A percentile compares a stretch with the other conserved stretches of the same genome.
Evolutionary conservation across 1,140 invertebrate genomes (phyloP).

Genomic region (Zaprionus taronus): DNA sequence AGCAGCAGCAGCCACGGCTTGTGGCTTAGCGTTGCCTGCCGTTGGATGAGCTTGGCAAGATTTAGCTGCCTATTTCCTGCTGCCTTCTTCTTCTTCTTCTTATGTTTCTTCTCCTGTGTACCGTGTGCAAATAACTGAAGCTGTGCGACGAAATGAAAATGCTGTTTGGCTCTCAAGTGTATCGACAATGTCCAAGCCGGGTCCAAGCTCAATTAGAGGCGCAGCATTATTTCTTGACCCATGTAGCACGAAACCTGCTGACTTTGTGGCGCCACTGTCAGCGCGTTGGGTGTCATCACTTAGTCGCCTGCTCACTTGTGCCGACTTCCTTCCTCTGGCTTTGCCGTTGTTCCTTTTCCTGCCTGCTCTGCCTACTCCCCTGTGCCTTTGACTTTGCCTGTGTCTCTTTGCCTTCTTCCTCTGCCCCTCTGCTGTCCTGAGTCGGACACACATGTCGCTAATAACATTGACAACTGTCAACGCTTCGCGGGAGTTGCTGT

Average conservation of each 20-base stretch:
- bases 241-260: not conserved
- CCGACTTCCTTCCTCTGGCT: too few relatives aligned
- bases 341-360: too few relatives aligned
- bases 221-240: not conserved
- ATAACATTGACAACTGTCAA: slow-evolving; percentile 78
- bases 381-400: not conserved
- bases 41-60: slow-evolving; percentile 11
- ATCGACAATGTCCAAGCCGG: not conserved
- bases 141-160: slow-evolving; percentile 19
- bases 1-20: slow-evolving; percentile 24
- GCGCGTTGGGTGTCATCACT: not conserved
- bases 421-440: not conserved
- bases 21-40: not conserved
- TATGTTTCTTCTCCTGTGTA: not conserved
- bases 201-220: slow-evolving; percentile 51
- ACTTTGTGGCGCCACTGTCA: slow-evolving; percentile 22
- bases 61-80: not conserved
- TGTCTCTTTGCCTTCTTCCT: too few relatives aligned
- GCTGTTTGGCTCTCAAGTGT: slow-evolving; percentile 6
- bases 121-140: slow-evolving; percentile 37
- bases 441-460: slow-evolving; percentile 50
- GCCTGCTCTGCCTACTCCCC: not conserved
- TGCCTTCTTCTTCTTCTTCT: too few relatives aligned
- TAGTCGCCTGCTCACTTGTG: not conserved
- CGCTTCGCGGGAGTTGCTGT: slow-evolving; percentile 61